Percentiles rank a stretch among this genome's conserved stretches.
Evolutionary conservation across 2,888 invertebrate species (phyloP).

Genomic region (Gasteruption jaculator): DNA sequence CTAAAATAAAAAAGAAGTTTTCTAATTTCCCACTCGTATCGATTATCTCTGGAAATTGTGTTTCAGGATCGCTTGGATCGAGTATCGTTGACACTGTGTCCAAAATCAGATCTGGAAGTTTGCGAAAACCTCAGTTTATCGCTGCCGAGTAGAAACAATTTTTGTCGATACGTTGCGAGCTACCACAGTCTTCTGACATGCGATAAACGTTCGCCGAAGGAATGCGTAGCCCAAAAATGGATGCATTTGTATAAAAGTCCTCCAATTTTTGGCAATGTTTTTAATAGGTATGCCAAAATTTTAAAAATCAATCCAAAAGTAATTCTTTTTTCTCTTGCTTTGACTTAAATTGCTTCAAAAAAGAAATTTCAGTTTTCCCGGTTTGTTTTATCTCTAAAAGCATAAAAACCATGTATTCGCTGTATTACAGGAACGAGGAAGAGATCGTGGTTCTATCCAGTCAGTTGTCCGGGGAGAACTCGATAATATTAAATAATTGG

Average conservation of each 20-base stretch:
- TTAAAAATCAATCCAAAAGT: slow-evolving; percentile 13
- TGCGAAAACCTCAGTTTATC: slow-evolving; percentile 40
- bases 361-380: neutral
- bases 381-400: neutral
- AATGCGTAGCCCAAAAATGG: slow-evolving; percentile 54
- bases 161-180: slow-evolving; percentile 38
- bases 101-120: slow-evolving; percentile 34
- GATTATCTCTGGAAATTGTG: too few species aligned
- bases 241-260: slow-evolving; percentile 57
- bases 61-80: slow-evolving; percentile 28
- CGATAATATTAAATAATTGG: slow-evolving; percentile 43
- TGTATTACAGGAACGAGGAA: slow-evolving; percentile 28
- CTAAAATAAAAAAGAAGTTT: too few species aligned
- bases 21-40: too few species aligned
- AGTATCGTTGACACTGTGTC: slow-evolving; percentile 38
- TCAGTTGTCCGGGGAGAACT: slow-evolving; percentile 36
- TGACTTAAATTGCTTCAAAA: neutral
- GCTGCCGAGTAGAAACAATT: slow-evolving; percentile 33
- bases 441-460: slow-evolving; percentile 41
- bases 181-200: slow-evolving; percentile 41
- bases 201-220: slow-evolving; percentile 36
- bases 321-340: slow-evolving; percentile 1
- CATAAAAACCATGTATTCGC: neutral
- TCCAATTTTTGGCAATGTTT: slow-evolving; percentile 52
- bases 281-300: slow-evolving; percentile 49